Percentiles rank a stretch among this genome's conserved stretches.
Conservation (phyloP, 2,888 invertebrate genomes). For the Leucophenga maculata region DNA sequence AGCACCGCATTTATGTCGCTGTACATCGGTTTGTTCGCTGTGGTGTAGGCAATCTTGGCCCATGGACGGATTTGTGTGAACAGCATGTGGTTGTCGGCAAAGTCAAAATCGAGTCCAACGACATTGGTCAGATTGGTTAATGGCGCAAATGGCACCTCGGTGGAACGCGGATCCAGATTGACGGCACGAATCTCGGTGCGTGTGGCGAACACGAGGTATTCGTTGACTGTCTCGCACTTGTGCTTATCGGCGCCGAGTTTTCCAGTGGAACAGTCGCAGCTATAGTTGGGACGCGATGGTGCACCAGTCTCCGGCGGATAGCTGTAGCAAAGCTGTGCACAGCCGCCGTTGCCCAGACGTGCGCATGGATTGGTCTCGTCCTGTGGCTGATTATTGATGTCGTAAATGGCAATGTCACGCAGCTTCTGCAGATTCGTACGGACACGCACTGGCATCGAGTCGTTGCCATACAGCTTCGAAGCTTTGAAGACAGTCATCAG, state of each 20-base stretch:
- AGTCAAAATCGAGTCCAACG: conserved; percentile 96
- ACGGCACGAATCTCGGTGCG: conserved; percentile 93
- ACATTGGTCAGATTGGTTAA: conserved; percentile 91
- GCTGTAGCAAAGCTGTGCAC: conserved; percentile 96
- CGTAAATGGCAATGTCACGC: conserved; percentile 92
- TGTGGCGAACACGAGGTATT: conserved; percentile 94
- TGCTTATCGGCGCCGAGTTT: conserved; percentile 78
- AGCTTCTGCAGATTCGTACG: conserved; percentile 88
- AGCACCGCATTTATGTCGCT: conserved; percentile 80
- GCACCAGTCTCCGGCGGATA: conserved; percentile 79
- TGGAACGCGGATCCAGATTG: conserved; percentile 87
- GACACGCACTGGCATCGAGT: conserved; percentile 79
- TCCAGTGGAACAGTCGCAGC: conserved; percentile 95
- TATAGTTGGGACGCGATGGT: conserved; percentile 74
- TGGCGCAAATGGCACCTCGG: conserved; percentile 87
- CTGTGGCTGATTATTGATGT: conserved; percentile 87
- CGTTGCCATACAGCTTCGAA: conserved; percentile 83
- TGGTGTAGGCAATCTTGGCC: conserved; percentile 88
- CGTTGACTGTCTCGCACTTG: conserved; percentile 87
- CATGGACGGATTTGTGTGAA: conserved; percentile 95
- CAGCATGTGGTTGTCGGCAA: conserved; percentile 86
- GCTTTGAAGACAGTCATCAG: conserved; percentile 87
- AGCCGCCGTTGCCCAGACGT: conserved; percentile 84
- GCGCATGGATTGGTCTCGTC: conserved; percentile 88
- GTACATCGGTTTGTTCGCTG: conserved; percentile 79